Percentiles rank a stretch among this genome's conserved stretches.
phyloP scores from a whole-genome alignment of 2,113 vertebrate species.

The Hippocampus mohnikei region DNA sequence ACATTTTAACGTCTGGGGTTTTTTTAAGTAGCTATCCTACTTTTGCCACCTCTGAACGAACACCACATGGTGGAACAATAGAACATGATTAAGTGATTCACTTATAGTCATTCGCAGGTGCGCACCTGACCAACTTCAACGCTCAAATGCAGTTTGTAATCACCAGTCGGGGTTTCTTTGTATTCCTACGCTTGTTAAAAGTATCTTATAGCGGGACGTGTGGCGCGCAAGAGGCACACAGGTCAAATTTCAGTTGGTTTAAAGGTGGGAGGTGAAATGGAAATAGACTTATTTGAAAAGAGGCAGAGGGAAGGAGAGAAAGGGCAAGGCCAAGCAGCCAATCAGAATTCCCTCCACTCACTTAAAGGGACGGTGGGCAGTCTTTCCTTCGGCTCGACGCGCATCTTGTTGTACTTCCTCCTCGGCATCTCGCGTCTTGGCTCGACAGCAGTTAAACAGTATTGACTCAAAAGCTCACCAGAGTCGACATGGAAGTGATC shows the following conservation, averaged over 20 bases:
- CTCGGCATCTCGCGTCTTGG: slow-evolving; percentile 24
- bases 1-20: too few relatives aligned
- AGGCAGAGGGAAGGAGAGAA: slow-evolving; percentile 20
- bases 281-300: slow-evolving; percentile 9
- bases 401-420: slow-evolving; percentile 37
- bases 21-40: not conserved
- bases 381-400: slow-evolving; percentile 44
- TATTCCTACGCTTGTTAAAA: slow-evolving; percentile 20
- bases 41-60: too few relatives aligned
- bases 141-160: slow-evolving; percentile 5
- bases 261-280: slow-evolving; percentile 18
- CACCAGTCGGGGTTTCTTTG: slow-evolving; percentile 3
- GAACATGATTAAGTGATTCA: not conserved
- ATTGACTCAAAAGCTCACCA: not conserved
- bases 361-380: slow-evolving; percentile 59
- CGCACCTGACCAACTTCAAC: not conserved
- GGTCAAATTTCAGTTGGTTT: slow-evolving; percentile 45
- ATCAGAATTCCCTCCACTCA: slow-evolving; percentile 43
- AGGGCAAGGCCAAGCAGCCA: slow-evolving; percentile 37
- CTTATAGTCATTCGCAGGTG: not conserved
- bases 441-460: not conserved
- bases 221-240: slow-evolving; percentile 54
- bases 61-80: too few relatives aligned
- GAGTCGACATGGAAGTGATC: slow-evolving; percentile 23
- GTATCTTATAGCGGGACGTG: slow-evolving; percentile 45